Evolutionary conservation across 2,797 vertebrate species (phyloP).

Genomic region (Choloepus didactylus): DNA sequence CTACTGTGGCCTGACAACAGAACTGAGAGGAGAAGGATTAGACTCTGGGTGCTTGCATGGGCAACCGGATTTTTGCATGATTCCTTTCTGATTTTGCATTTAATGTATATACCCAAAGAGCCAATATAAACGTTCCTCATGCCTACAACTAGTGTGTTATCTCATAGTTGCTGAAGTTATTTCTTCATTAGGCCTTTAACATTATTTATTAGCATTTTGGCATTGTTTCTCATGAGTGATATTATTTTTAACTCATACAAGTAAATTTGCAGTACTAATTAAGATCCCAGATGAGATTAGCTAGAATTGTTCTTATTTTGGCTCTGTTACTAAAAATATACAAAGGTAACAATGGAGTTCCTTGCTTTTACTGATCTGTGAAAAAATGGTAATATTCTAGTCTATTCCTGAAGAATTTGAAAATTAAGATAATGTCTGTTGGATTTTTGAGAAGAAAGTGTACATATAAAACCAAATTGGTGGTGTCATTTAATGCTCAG

Average conservation of each 20-base stretch:
- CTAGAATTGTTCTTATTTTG: conserved; percentile 79
- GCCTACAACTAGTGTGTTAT: conserved; percentile 81
- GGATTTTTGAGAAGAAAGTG: conserved; percentile 78
- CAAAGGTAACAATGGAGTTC: conserved; percentile 73
- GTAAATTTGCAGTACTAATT: conserved; percentile 81
- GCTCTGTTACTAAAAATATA: conserved; percentile 79
- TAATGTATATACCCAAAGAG: conserved; percentile 83
- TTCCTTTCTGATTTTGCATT: conserved; percentile 84
- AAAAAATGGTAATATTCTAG: conserved; percentile 80
- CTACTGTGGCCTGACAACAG: conserved; percentile 85
- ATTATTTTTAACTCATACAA: conserved; percentile 80
- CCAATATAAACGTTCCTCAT: conserved; percentile 83
- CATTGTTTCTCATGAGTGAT: conserved; percentile 82
- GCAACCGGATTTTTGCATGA: conserved; percentile 85
- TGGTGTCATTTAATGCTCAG: conserved; percentile 79
- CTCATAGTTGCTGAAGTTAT: conserved; percentile 80
- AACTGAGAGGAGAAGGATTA: conserved; percentile 85
- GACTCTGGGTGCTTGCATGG: conserved; percentile 85
- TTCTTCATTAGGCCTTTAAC: conserved; percentile 82
- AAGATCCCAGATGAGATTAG: conserved; percentile 82
- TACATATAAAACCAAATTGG: conserved; percentile 75
- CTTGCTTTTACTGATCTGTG: conserved; percentile 80
- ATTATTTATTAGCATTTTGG: conserved; percentile 80
- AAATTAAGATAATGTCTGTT: conserved; percentile 80
- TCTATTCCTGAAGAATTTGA: conserved; percentile 75